A percentile compares a stretch with the other conserved stretches of the same genome.
Evolutionary conservation across 1,140 invertebrate species (phyloP).

Genomic region (Monochamus saltuarius): DNA sequence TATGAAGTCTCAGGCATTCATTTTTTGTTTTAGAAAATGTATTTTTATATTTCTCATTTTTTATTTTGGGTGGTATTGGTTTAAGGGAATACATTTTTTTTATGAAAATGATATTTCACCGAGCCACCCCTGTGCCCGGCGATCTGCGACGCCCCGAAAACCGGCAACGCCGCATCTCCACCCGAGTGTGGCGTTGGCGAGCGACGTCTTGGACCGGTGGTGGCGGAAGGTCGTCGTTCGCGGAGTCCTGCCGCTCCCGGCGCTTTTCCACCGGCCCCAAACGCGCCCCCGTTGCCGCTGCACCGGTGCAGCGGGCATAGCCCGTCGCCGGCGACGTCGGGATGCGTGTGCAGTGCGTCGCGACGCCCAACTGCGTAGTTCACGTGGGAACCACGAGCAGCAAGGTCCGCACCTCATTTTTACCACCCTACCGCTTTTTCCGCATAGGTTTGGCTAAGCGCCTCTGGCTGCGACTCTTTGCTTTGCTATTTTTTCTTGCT

Average conservation of each 20-base stretch:
- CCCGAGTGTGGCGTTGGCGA: conserved; percentile 6
- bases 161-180: conserved; percentile 13
- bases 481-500: background rate
- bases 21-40: no score
- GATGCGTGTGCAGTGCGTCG: conserved; percentile 12
- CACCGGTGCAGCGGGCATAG: background rate
- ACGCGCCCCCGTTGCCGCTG: background rate
- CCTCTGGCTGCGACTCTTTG: no score
- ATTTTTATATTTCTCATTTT: no score
- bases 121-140: background rate
- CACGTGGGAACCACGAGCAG: conserved; percentile 24
- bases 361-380: conserved; percentile 12
- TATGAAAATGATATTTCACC: no score
- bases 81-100: no score
- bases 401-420: conserved; percentile 34
- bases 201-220: background rate
- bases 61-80: no score
- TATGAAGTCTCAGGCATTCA: no score
- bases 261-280: background rate
- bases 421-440: no score
- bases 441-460: no score
- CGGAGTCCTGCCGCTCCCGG: background rate
- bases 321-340: conserved; percentile 2
- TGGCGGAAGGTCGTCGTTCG: conserved; percentile 6
- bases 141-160: background rate